Conservation (phyloP, 2,888 invertebrate genomes). For the Scaptomyza cyrtandrae region DNA sequence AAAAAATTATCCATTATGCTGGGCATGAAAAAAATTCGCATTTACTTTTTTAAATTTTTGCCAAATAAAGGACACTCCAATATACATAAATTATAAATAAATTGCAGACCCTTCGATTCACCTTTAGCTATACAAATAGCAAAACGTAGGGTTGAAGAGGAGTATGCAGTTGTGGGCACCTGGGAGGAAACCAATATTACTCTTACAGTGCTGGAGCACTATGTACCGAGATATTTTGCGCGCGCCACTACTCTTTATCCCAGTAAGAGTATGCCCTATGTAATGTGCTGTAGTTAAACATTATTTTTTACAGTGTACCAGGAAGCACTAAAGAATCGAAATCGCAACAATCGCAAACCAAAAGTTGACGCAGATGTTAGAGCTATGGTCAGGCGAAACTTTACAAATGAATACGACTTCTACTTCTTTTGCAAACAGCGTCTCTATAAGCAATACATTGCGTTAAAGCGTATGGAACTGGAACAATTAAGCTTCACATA, state of each 20-base stretch:
- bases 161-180: constrained; percentile 94
- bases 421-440: constrained; percentile 95
- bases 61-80: not conserved
- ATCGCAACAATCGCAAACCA: constrained; percentile 93
- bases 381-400: constrained; percentile 92
- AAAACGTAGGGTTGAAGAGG: constrained; percentile 92
- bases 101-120: constrained; percentile 92
- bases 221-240: constrained; percentile 92
- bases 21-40: no score
- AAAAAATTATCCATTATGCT: no score
- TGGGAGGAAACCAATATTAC: constrained; percentile 95
- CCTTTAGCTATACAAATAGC: constrained; percentile 92
- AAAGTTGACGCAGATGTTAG: constrained; percentile 92
- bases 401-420: constrained; percentile 94
- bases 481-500: constrained; percentile 19
- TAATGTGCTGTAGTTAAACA: not conserved
- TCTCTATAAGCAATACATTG: constrained; percentile 88
- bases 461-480: constrained; percentile 59
- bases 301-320: constrained; percentile 66
- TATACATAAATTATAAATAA: constrained; percentile 5
- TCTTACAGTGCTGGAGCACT: constrained; percentile 91
- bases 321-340: constrained; percentile 86
- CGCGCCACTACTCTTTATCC: constrained; percentile 91
- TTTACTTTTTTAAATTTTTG: no score
- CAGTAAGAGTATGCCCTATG: constrained; percentile 86